Evolutionary conservation across 2,888 invertebrate species (phyloP), one percentile per base, ranked within the genome.

Genomic region (Syritta pipiens): DNA sequence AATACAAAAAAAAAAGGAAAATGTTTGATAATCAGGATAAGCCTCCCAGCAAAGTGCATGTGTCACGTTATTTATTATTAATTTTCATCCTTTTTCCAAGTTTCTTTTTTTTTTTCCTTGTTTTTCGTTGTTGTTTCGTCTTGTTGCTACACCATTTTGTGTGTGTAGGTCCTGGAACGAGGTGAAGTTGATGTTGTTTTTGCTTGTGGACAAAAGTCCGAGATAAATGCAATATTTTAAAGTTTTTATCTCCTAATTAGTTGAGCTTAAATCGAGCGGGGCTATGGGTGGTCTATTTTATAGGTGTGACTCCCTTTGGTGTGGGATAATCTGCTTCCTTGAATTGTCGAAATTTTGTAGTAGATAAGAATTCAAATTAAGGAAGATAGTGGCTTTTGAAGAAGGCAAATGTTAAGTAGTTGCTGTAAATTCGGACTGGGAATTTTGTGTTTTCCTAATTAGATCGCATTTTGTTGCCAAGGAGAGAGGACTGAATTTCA

Each of bases 21-120:
- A 42, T 37, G 35, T 77, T 65, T 77, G 65, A 77, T 71, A 65
- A 63, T 59, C 76, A 71, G 71, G 71, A 77, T 77, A 65, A 71
- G 71, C 63, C 65, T 59, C 59, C 46, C 32, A 51, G 65, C 48
- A 63, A 28, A 63, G 69, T 76, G 57, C 63, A 76, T 69, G 49
- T 69, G 63, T 76, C 62, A 44, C 24, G 35, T 40, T 68, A 59
- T 75, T 62, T 62, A 62, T 60, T 68, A 60, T 75, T 57, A 59
- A 59, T 67, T 67, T 51, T 46, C 30, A 59, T 67, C 20, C 51
- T 14, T 28, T 59, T 35, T 17, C 17, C 7, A 26, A 17, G 4
- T 40, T 30, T 24, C 30, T 14, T 48, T 30, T 22, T 55, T 28
- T 44, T 20, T 35, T 19, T 37, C 20, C 19, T 48, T 48, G 17